These are phyloP conservation scores for Pseudomugil tenellus DNA, from an alignment of 2,797 vertebrate species.

Conservation along the genomic window DNA sequence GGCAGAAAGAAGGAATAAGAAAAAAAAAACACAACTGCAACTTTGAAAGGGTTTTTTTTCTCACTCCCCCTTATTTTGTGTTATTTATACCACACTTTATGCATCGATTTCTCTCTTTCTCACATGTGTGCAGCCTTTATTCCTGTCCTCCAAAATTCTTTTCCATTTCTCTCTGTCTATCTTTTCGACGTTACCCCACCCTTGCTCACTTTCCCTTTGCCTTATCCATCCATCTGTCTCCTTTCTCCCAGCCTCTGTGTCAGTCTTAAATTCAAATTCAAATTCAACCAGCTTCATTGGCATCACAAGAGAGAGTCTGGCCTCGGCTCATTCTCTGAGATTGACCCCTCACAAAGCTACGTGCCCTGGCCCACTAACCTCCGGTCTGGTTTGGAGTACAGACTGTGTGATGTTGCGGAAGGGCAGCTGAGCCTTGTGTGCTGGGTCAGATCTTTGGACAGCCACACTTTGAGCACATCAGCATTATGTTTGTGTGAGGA, in stretches of 20 bases:
- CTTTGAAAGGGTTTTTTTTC: conserved; percentile 62
- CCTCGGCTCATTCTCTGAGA: conserved; percentile 59
- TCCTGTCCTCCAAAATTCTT: conserved; percentile 34
- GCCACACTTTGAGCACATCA: conserved; percentile 67
- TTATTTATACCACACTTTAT: conserved; percentile 63
- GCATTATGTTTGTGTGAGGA: conserved; percentile 48
- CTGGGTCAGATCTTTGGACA: conserved; percentile 64
- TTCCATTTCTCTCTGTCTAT: conserved; percentile 47
- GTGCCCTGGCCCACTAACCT: conserved; percentile 76
- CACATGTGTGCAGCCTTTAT: conserved; percentile 39
- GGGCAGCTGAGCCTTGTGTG: conserved; percentile 53
- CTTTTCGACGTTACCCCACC: conserved; percentile 46
- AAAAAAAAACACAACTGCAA: conserved; percentile 57
- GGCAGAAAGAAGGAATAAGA: conserved; percentile 52
- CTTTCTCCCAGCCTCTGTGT: conserved; percentile 57
- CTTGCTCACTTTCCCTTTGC: conserved; percentile 44
- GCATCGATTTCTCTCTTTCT: conserved; percentile 33
- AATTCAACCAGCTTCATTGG: conserved; percentile 81
- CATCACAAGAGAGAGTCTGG: conserved; percentile 77
- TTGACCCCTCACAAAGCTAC: conserved; percentile 57
- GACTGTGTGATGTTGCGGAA: conserved; percentile 67
- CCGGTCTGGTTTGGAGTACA: conserved; percentile 54
- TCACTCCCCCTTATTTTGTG: conserved; percentile 61
- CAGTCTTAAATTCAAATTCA: conserved; percentile 77
- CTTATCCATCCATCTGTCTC: conserved; percentile 27